Evolutionary conservation across 2,888 invertebrate genomes (phyloP).

Genomic region (Strigamia crassipes): DNA sequence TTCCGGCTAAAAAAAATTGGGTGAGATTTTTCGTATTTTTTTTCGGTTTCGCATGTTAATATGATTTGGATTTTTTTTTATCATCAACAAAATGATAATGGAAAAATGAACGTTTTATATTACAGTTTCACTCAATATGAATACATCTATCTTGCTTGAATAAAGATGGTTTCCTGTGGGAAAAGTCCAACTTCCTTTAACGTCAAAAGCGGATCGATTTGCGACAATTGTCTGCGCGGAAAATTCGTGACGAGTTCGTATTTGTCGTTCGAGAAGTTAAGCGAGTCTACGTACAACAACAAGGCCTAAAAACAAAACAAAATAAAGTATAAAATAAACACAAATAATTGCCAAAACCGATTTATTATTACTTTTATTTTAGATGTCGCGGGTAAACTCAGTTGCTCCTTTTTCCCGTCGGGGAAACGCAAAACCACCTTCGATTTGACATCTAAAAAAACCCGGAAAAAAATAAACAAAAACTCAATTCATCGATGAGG

Average conservation of each 20-base stretch:
- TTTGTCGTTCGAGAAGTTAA: conserved; percentile 58
- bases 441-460: conserved; percentile 57
- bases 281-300: conserved; percentile 56
- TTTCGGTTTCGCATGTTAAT: too few relatives aligned
- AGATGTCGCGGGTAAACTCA: conserved; percentile 59
- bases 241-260: conserved; percentile 62
- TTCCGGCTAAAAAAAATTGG: too few relatives aligned
- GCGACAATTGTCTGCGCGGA: conserved; percentile 59
- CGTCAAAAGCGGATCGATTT: conserved; percentile 56
- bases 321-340: conserved; percentile 47
- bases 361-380: conserved; percentile 59
- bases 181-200: conserved; percentile 59
- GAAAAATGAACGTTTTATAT: neutral
- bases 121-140: neutral
- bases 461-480: too few relatives aligned
- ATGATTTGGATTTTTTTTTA: neutral
- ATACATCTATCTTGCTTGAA: conserved; percentile 57
- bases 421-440: conserved; percentile 60
- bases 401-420: conserved; percentile 59
- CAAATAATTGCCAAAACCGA: too few relatives aligned
- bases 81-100: neutral
- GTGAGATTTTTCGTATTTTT: too few relatives aligned
- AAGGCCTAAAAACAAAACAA: conserved; percentile 58
- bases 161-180: conserved; percentile 61
- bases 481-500: too few relatives aligned